Evolutionary conservation across 2,113 vertebrate genomes (phyloP), one percentile per base, ranked within the genome.

Genomic region (Aptenodytes forsteri): DNA sequence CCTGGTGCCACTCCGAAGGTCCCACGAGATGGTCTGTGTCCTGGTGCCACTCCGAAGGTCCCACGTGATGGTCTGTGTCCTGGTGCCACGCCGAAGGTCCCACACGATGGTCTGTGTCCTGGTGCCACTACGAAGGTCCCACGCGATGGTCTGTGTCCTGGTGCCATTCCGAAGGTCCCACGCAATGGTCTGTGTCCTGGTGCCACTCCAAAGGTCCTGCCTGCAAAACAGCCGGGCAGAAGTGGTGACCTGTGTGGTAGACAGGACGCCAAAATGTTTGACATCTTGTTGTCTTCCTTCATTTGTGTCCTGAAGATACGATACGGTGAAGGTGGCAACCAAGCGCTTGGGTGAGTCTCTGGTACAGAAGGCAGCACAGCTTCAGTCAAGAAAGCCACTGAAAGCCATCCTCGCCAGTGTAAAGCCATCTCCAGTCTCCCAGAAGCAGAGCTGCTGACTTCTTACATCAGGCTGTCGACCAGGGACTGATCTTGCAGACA

Each of bases 341-440:
- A 1, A 36, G 38, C 2, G 6, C 44, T 64, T 27, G 62, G 2
- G 3, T 7, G 16, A 55, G 36, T 46, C 32, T 62, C 42, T 0
- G 2, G 50, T 30, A 12, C 66, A 40, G 65, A 49, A 26, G 22
- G 16, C 2, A 10, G 70, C 50, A 32, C 29, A 52, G 55, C 76
- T 52, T 46, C 44, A 27, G 36, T 10, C 34, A n/a, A 21, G 34
- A 22, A 59, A 59, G 58, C 58, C 58, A 36, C 8, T 7, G 21
- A 47, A 52, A 81, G 34, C 29, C 49, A 15, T 25, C 55, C 8
- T 46, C 36, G 25, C 22, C 62, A 58, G 49, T 10, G 30, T 6
- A 70, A 81, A 58, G 55, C 36, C 49, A 52, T 3, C 22, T 8
- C 23, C 38, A 7, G 27, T 2, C 36, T 10, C 81, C 54, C 79